A percentile compares a stretch with the other conserved stretches of the same genome.
Evolutionary conservation across 2,113 vertebrate species (phyloP).

Genomic region (Himantopus leucocephalus): DNA sequence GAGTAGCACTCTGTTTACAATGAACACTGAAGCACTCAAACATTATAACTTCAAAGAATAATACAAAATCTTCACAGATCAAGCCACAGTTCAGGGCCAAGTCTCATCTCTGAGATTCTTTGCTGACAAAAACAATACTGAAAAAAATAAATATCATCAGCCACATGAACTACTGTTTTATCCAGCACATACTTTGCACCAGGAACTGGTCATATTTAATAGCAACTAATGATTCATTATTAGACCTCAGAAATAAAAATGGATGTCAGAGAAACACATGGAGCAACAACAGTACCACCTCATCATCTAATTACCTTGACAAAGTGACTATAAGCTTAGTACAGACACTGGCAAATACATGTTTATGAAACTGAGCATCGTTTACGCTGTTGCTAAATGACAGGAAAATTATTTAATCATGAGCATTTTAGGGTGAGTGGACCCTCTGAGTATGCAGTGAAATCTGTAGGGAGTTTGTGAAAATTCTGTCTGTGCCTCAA

Average conservation of each 20-base stretch:
- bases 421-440: not conserved
- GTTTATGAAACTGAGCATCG: not conserved
- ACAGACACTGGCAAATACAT: not conserved
- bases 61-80: not conserved
- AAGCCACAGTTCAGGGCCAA: not conserved
- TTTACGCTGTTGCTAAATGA: not conserved
- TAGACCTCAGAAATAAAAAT: not conserved
- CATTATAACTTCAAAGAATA: not conserved
- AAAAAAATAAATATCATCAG: not conserved
- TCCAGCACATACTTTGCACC: not conserved
- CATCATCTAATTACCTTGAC: not conserved
- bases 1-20: not conserved
- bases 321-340: not conserved
- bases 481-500: not conserved
- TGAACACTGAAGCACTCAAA: not conserved
- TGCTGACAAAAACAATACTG: not conserved
- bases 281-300: not conserved
- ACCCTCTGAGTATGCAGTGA: not conserved
- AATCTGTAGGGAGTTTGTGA: not conserved
- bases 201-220: not conserved
- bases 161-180: not conserved
- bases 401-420: not conserved
- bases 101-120: not conserved
- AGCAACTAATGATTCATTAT: not conserved
- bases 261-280: not conserved